Evolutionary conservation across 2,888 invertebrate species (phyloP).

Genomic region (Crepidodera aurea): DNA sequence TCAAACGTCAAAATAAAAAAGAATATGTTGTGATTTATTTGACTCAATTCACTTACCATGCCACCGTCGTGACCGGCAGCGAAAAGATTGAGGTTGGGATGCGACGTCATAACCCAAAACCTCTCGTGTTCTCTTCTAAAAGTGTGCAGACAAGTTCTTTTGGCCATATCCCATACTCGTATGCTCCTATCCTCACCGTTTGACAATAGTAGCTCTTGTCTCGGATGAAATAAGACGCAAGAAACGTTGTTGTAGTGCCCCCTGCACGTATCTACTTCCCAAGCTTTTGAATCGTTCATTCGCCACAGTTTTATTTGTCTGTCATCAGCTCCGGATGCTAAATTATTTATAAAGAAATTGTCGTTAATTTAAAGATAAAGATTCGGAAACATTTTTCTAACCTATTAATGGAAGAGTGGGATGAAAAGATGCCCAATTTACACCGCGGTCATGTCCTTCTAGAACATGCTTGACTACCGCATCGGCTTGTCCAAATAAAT

Average conservation of each 20-base stretch:
- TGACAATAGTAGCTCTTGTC: conserved; percentile 89
- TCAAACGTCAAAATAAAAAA: too few species aligned
- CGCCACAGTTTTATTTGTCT: conserved; percentile 97
- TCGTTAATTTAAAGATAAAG: too few species aligned
- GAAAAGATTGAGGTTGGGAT: conserved; percentile 94
- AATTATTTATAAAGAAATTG: neutral
- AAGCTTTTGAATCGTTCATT: conserved; percentile 98
- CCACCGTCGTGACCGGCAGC: conserved; percentile 99
- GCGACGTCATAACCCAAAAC: conserved; percentile 96
- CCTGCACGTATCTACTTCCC: conserved; percentile 98
- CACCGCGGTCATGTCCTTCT: conserved; percentile 95
- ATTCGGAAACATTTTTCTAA: neutral
- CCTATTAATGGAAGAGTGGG: conserved; percentile 77
- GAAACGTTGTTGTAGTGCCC: conserved; percentile 99
- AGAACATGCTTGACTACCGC: conserved; percentile 90
- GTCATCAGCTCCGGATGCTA: conserved; percentile 97
- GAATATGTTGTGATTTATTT: too few species aligned
- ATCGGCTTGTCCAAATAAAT: conserved; percentile 95
- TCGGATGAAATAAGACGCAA: conserved; percentile 95
- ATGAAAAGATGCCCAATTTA: conserved; percentile 99
- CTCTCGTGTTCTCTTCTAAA: conserved; percentile 95
- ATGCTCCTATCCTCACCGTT: conserved; percentile 99
- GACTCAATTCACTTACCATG: conserved; percentile 68
- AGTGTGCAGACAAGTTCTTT: conserved; percentile 89
- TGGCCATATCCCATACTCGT: conserved; percentile 98